Evolutionary conservation across 2,113 vertebrate genomes (phyloP).

Genomic region (Hucho hucho): DNA sequence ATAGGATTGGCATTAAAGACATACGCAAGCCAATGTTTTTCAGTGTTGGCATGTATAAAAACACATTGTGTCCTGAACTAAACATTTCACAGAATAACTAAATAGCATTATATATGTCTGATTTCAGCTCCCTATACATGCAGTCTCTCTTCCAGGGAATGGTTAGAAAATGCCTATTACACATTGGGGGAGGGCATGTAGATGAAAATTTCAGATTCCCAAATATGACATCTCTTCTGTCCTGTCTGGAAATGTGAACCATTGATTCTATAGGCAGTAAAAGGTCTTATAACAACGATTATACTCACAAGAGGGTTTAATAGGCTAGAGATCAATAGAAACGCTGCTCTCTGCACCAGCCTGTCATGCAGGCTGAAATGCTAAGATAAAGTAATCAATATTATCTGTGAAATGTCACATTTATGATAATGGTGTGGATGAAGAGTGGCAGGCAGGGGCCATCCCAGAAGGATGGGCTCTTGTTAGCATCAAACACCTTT

Average conservation of each 20-base stretch:
- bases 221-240: conserved; percentile 88
- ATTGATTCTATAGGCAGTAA: conserved; percentile 93
- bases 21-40: neutral
- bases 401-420: conserved; percentile 96
- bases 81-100: neutral
- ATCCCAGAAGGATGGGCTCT: conserved; percentile 63
- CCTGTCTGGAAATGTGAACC: conserved; percentile 87
- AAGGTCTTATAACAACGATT: conserved; percentile 95
- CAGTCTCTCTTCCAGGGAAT: neutral
- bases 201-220: conserved; percentile 90
- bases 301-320: conserved; percentile 93
- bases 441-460: conserved; percentile 85
- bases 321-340: conserved; percentile 90
- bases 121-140: neutral
- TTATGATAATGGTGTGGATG: conserved; percentile 94
- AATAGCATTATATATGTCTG: neutral
- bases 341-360: conserved; percentile 86
- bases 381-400: conserved; percentile 96
- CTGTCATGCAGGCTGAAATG: conserved; percentile 91
- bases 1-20: conserved; percentile 53
- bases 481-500: neutral
- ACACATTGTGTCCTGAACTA: neutral
- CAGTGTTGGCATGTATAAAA: neutral
- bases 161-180: neutral
- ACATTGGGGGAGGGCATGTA: conserved; percentile 82